phyloP scores from a whole-genome alignment of 2,888 invertebrate species.

The Hedychridium roseum region DNA sequence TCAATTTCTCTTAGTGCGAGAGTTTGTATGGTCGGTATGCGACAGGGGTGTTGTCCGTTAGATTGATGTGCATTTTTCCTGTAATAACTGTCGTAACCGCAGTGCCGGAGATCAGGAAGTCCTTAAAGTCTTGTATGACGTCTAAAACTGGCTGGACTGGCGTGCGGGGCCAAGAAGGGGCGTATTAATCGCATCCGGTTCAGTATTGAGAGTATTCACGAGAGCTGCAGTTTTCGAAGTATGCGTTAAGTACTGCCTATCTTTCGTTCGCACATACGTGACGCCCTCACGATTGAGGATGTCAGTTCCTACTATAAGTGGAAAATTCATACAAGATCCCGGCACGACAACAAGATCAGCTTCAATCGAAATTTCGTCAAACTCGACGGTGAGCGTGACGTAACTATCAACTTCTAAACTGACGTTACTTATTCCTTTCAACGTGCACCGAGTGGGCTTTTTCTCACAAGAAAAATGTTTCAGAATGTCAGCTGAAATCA shows the following conservation, averaged over 20 bases:
- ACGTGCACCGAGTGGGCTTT: neutral
- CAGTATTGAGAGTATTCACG: neutral
- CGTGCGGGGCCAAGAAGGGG: neutral
- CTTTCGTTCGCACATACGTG: slow-evolving; percentile 3
- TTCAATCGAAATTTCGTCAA: neutral
- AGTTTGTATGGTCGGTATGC: slow-evolving; percentile 24
- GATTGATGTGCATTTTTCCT: neutral
- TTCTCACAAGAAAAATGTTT: slow-evolving; percentile 3
- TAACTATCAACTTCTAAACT: neutral
- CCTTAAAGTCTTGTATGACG: neutral
- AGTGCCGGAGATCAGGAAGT: neutral
- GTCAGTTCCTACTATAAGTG: neutral
- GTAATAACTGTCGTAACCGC: neutral
- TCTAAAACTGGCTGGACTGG: neutral
- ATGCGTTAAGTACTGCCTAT: neutral
- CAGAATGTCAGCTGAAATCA: neutral
- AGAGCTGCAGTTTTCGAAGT: neutral
- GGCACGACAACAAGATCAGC: neutral
- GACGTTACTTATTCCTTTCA: neutral
- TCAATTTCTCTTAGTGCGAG: slow-evolving; percentile 13
- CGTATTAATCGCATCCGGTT: neutral
- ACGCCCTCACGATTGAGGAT: slow-evolving; percentile 4
- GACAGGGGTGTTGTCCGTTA: slow-evolving; percentile 7
- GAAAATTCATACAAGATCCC: neutral
- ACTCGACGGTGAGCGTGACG: neutral